phyloP scores from a whole-genome alignment of 2,113 vertebrate genomes.

The Paraplagusia blochii region DNA sequence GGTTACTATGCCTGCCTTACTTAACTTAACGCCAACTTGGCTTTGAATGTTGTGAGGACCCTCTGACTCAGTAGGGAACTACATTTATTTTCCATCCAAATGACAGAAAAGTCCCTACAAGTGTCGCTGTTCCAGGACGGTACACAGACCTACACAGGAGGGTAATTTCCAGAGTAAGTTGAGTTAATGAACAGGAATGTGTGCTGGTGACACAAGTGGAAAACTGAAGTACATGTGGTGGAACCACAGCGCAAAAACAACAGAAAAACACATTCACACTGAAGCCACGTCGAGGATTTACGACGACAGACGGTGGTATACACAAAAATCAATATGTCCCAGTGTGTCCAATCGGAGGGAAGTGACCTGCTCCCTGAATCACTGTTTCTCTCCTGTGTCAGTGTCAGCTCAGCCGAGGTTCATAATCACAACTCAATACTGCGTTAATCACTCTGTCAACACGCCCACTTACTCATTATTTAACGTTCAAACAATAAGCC shows the following conservation, averaged over 20 bases:
- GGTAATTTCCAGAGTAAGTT: slow-evolving; percentile 14
- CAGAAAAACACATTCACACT: background rate
- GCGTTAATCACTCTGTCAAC: slow-evolving; percentile 43
- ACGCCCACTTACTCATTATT: slow-evolving; percentile 31
- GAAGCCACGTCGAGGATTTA: background rate
- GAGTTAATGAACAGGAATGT: slow-evolving; percentile 21
- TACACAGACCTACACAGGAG: too few relatives aligned
- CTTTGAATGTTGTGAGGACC: too few relatives aligned
- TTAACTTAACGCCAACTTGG: too few relatives aligned
- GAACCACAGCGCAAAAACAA: slow-evolving; percentile 6
- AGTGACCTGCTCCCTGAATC: background rate
- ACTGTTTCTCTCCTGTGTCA: slow-evolving; percentile 8
- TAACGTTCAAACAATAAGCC: slow-evolving; percentile 23
- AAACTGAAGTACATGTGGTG: slow-evolving; percentile 35
- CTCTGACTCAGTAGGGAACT: too few relatives aligned
- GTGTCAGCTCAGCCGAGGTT: slow-evolving; percentile 11
- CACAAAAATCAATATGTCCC: slow-evolving; percentile 13
- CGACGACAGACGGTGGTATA: background rate
- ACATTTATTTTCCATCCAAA: too few relatives aligned
- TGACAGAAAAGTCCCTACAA: too few relatives aligned
- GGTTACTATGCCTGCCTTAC: too few relatives aligned
- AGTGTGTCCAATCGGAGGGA: slow-evolving; percentile 5
- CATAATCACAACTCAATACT: slow-evolving; percentile 23
- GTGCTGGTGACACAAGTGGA: slow-evolving; percentile 28
- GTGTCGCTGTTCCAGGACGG: too few relatives aligned